Conservation (phyloP, 2,113 vertebrate genomes). For the cat (Felis catus) region F.catus_Fca126_mat1.0 CM031419.1:26817501-26818000, state of each 20-base stretch:
- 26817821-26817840: constrained; percentile 50
- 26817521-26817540: constrained; percentile 35
- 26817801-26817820: constrained; percentile 21
- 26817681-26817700: constrained; percentile 31
- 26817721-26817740: constrained; percentile 39
- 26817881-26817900: constrained; percentile 8
- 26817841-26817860: not conserved
- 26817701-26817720: constrained; percentile 25
- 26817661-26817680: constrained; percentile 50
- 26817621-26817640: not conserved
- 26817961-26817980: constrained; percentile 31
- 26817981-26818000: not conserved
- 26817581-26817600: not conserved
- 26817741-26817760: constrained; percentile 27
- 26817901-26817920: constrained; percentile 38
- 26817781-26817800: constrained; percentile 29
- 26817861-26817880: not conserved
- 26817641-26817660: not conserved
- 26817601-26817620: not conserved
- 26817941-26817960: not conserved
- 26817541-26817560: constrained; percentile 15
- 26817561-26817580: constrained; percentile 35
- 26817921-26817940: not conserved
- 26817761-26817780: constrained; percentile 47
- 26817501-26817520: constrained; percentile 40